Base-by-base conservation (phyloP, 1,140 invertebrate genomes). In the Drosophila kurseongensis region DNA sequence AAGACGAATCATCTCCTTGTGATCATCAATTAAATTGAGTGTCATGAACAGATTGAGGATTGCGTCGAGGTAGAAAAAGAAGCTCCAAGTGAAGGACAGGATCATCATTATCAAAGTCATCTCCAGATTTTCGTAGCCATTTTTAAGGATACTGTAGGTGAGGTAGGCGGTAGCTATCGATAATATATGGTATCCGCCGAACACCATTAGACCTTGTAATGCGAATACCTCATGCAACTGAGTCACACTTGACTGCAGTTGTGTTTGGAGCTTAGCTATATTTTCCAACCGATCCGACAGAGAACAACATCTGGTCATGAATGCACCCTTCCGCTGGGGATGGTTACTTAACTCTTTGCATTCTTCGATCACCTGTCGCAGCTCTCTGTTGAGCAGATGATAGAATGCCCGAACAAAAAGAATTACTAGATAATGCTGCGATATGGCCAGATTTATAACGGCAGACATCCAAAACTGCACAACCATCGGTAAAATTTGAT, bases 251-350 rank as follows among this genome's bases (percentile, higher is more conserved):
- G 44, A 36, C 4, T 73, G 58, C 2, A 75, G 14, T 5, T 50
- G 13, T 0, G 9, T 41, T 8, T 62, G 72, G 1, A 23, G 10
- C 5, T 18, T 40, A 9, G 44, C 42, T 14, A 75, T 16, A 0
- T 23, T 13, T 4, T 73, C 72, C 32, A 75, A n/a, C 5, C 16
- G 32, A 56, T 75, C 72, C 2, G 72, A 29, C 2, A 75, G 14
- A 8, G 2, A 6, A 8, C 72, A 75, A 6, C 72, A 75, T 18
- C 38, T 56, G 8, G 57, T 56, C 58, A 75, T 50, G 18, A 75
- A 56, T 6, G 27, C 40, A 4, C 66, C 69, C 1, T 9, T 16
- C 4, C 56, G 38, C 2, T 5, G 14, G 0, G 41, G 18, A 7
- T n/a, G 9, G 2, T 16, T 5, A 13, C 42, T 62, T 16, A 75